Base-by-base conservation (phyloP, 2,888 invertebrate genomes). In the Melanchra persicariae region DNA sequence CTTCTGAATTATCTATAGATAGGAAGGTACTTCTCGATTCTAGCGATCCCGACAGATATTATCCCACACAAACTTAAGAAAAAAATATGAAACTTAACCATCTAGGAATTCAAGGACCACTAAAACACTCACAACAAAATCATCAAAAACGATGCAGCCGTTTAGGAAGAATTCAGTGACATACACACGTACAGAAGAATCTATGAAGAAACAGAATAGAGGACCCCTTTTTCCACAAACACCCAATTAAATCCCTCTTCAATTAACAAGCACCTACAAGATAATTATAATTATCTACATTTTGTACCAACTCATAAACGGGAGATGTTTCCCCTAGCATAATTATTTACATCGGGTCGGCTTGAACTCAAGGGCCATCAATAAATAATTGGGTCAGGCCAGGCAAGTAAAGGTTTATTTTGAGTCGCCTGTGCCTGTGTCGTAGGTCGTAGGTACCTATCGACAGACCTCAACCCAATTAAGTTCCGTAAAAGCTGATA, bases 341-440 rank as follows among this genome's bases (percentile, higher is more conserved):
- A 45, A 79, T 78, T 59, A 80, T 74, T 60, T 66, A 73, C 60
- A 70, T 63, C 67, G 61, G 75, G 77, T 43, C 43, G 43, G 43
- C 43, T 66, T 70, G 24, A 45, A 70, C 59, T 49, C 68, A 65
- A 76, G 69, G 59, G 57, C 70, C 55, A 79, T 81, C 77, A 34
- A 30, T 30, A 30, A 2, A 6, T 30, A 86, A 86, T 76, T 87
- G 82, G 87, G 87, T 88, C 87, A 85, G 70, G 70, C 81, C 60
- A 81, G 78, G 74, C 77, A 82, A 79, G 79, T 81, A 70, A 74
- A 70, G 79, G 70, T 78, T 73, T 77, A 83, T 74, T 84, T 81
- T 59, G 40, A 61, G 68, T 70, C 59, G 60, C 67, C 58, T 59
- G 26, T 30, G 54, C 61, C 61, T 3, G 43, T 76, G 37, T 40